Evolutionary conservation across 2,113 vertebrate species (phyloP).

Genomic region (Mugil cephalus): DNA sequence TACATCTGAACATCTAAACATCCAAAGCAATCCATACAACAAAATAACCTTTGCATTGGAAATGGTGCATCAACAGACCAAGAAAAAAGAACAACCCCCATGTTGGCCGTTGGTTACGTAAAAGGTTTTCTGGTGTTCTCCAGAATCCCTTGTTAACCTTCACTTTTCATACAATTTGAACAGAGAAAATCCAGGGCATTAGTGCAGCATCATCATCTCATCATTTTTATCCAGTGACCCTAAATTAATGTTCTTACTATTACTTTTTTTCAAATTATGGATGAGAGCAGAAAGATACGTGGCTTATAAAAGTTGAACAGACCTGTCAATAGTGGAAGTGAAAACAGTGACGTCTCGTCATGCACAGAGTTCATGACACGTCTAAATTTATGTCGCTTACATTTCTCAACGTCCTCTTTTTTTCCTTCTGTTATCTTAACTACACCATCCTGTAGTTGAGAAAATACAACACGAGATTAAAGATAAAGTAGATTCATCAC

Average conservation of each 20-base stretch:
- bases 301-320: constrained; percentile 5
- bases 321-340: neutral
- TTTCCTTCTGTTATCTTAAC: constrained; percentile 5
- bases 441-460: neutral
- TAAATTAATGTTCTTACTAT: constrained; percentile 57
- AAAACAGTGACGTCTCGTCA: neutral
- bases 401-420: neutral
- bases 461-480: constrained; percentile 46
- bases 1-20: too few relatives aligned
- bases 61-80: neutral
- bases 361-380: neutral
- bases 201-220: constrained; percentile 57
- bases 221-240: constrained; percentile 56
- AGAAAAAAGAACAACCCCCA: neutral
- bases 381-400: constrained; percentile 5
- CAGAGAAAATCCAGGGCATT: constrained; percentile 44
- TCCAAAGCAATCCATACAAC: neutral
- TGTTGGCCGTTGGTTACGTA: neutral
- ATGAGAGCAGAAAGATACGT: constrained; percentile 12
- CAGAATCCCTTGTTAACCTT: constrained; percentile 30
- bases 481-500: constrained; percentile 39
- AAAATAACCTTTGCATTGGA: neutral
- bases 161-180: constrained; percentile 35
- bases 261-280: constrained; percentile 43
- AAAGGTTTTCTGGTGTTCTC: neutral